phyloP scores from a whole-genome alignment of 2,888 invertebrate species.

The Tetragonula carbonaria region DNA sequence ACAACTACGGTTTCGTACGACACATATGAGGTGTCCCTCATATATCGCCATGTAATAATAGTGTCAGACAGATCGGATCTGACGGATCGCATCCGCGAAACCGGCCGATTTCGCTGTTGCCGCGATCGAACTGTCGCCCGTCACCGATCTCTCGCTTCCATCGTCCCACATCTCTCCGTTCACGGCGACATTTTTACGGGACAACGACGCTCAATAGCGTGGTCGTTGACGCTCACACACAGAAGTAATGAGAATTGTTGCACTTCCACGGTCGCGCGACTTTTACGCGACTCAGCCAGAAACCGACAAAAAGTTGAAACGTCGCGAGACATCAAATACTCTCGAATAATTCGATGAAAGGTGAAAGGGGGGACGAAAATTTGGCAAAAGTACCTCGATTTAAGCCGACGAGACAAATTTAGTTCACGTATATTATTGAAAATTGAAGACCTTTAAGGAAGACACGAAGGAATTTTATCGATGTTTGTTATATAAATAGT shows the following conservation, averaged over 20 bases:
- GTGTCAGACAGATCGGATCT: conserved; percentile 40
- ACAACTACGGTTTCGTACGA: conserved; percentile 27
- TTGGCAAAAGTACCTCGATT: background rate
- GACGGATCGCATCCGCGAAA: conserved; percentile 49
- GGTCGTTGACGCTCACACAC: conserved; percentile 35
- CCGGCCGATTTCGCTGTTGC: conserved; percentile 23
- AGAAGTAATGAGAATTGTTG: conserved; percentile 44
- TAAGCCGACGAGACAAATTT: background rate
- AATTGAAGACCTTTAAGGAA: too few relatives aligned
- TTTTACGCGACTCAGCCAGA: background rate
- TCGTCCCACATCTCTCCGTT: conserved; percentile 59
- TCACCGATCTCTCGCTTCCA: conserved; percentile 26
- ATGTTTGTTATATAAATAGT: too few relatives aligned
- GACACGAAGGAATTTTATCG: too few relatives aligned
- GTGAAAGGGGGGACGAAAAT: background rate
- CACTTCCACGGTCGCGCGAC: conserved; percentile 33
- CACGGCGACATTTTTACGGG: conserved; percentile 66
- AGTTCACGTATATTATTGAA: too few relatives aligned
- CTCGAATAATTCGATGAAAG: background rate
- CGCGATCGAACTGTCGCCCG: conserved; percentile 36
- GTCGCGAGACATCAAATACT: background rate
- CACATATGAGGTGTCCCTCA: background rate
- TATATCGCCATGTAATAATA: conserved; percentile 37
- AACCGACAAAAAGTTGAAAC: background rate
- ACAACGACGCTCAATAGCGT: conserved; percentile 55